Base-by-base conservation (phyloP, 2,797 vertebrate species). In the Chrosomus eos region DNA sequence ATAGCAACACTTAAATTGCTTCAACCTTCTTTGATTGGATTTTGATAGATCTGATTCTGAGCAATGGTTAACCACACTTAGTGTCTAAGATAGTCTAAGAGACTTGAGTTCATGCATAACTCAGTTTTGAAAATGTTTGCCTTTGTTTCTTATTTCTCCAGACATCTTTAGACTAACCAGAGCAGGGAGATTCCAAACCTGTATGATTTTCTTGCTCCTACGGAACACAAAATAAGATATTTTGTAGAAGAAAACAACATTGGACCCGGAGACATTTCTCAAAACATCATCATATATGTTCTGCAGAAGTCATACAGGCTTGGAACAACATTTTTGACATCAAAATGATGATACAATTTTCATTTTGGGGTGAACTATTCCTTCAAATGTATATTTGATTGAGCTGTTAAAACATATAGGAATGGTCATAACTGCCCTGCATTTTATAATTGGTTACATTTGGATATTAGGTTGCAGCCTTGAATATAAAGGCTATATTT, bases 1-100 rank as follows among this genome's bases (percentile, higher is more conserved):
- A 76, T 76, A 76, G 53, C 33, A 76, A 76, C 53, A 58, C 51
- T 58, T 53, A 36, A 58, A 76, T 76, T 53, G 33, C 51, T 76
- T 55, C 23, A 58, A 58, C 58, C 51, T 58, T 58, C 51, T 76
- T 76, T 76, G 53, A 58, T 76, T 76, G 74, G 51, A 75, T 55
- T 75, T 55, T 75, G 51, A 55, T 55, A 33, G 73, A 58, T 58
- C 51, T 38, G 51, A 76, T 26, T 38, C 23, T 38, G 53, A 58
- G 33, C 13, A 58, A 76, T 58, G 21, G 21, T 26, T 36, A 38
- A 33, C 23, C 67, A 48, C 45, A 48, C 5, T 48, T 48, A 48
- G 16, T 18, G 14, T 48, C 45, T 18, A 18, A 5, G 45, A 48
- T 48, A 18, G 53, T 38, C 33, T 58, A 38, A 38, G 33, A 58